A percentile compares a stretch with the other conserved stretches of the same genome.
These are phyloP conservation scores for Syngnathus scovelli DNA, from an alignment of 2,113 vertebrate genomes.

Conservation along the genomic window DNA sequence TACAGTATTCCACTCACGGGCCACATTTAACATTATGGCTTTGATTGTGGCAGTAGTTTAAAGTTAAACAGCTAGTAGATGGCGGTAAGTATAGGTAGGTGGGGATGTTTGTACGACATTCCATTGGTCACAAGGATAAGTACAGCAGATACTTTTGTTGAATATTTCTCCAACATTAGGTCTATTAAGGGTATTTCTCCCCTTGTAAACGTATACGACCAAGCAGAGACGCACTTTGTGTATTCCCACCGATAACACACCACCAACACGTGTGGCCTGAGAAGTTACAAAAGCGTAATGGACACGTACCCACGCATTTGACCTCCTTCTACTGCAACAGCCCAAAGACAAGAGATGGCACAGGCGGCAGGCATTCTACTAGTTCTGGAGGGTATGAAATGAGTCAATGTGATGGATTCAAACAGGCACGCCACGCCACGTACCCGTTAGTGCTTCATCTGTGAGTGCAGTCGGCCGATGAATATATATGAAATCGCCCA, in stretches of 20 bases:
- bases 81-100: too few relatives aligned
- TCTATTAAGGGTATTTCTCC: background rate
- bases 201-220: background rate
- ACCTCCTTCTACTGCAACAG: conserved; percentile 31
- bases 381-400: conserved; percentile 33
- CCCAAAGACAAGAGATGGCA: conserved; percentile 27
- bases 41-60: background rate
- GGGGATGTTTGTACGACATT: too few relatives aligned
- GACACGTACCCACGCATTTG: conserved; percentile 16
- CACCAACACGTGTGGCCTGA: background rate
- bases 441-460: conserved; percentile 11
- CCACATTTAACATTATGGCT: background rate
- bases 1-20: background rate
- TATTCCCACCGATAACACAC: conserved; percentile 10
- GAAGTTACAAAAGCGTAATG: conserved; percentile 33
- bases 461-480: conserved; percentile 20
- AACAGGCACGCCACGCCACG: conserved; percentile 33
- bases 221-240: background rate
- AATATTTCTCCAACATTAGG: background rate
- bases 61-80: background rate
- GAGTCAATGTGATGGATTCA: conserved; percentile 54
- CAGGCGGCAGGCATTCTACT: conserved; percentile 7
- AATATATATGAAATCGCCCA: conserved; percentile 25
- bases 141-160: background rate
- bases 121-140: too few relatives aligned